Evolutionary conservation across 2,113 vertebrate species (phyloP).

Genomic region (Paedocypris sp.): DNA sequence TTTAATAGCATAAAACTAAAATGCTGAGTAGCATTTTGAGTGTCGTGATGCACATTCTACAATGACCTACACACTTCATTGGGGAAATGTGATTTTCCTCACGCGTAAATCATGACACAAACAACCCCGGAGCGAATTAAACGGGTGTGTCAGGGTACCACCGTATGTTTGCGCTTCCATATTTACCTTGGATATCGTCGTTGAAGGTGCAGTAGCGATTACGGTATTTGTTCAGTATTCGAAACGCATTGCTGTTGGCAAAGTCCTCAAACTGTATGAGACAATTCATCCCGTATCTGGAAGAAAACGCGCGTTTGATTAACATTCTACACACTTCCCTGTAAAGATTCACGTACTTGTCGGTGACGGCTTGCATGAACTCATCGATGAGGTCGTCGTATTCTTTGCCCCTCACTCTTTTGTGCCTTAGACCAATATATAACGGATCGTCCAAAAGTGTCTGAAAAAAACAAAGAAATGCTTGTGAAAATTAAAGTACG

Average conservation of each 20-base stretch:
- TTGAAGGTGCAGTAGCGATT: constrained; percentile 89
- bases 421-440: constrained; percentile 94
- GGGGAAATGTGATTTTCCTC: too few species aligned
- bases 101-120: background rate
- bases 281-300: constrained; percentile 88
- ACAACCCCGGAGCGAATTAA: too few species aligned
- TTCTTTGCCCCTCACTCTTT: constrained; percentile 77
- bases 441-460: constrained; percentile 81
- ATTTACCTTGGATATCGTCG: constrained; percentile 90
- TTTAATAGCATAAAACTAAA: too few species aligned
- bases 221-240: constrained; percentile 90
- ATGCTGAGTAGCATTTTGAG: too few species aligned
- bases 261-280: constrained; percentile 98
- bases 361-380: constrained; percentile 92
- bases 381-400: constrained; percentile 91
- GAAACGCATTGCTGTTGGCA: constrained; percentile 88
- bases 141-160: too few species aligned
- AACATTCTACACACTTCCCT: background rate
- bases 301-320: background rate
- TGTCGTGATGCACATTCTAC: too few species aligned
- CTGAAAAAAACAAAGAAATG: constrained; percentile 54
- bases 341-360: constrained; percentile 68
- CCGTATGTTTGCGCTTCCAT: too few species aligned
- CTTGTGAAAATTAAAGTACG: background rate
- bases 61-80: too few species aligned